Percentiles rank a stretch among this genome's conserved stretches.
phyloP scores from a whole-genome alignment of 2,797 vertebrate genomes.

The Xerus rutilus region DNA sequence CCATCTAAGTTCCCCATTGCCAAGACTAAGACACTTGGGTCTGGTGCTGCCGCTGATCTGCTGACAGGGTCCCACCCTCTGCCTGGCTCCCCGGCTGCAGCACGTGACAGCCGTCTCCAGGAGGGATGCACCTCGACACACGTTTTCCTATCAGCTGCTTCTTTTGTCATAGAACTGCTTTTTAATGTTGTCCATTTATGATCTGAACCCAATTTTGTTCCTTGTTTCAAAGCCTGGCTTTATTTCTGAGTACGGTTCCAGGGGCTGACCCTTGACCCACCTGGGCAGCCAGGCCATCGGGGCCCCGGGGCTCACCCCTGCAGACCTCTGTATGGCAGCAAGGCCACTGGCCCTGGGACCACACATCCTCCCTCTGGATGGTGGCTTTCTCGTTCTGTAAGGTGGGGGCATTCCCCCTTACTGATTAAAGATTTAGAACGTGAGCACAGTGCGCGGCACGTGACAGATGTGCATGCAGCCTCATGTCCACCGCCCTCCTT shows the following conservation, averaged over 20 bases:
- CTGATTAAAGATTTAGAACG: neutral
- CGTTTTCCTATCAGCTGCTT: constrained; percentile 70
- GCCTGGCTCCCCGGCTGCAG: neutral
- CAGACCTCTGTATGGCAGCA: neutral
- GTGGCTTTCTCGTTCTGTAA: neutral
- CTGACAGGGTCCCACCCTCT: neutral
- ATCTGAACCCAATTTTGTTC: constrained; percentile 23
- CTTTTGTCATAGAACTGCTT: constrained; percentile 65
- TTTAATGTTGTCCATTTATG: constrained; percentile 49
- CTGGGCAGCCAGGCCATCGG: neutral
- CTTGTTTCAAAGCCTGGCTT: neutral
- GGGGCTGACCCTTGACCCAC: neutral
- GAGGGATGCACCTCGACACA: neutral
- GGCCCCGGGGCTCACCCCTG: neutral
- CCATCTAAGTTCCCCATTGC: neutral
- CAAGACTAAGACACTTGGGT: constrained; percentile 4
- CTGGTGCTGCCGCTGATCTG: constrained; percentile 4
- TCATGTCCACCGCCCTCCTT: neutral
- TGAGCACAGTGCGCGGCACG: neutral
- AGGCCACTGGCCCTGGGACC: neutral
- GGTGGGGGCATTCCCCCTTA: neutral
- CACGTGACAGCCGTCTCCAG: neutral
- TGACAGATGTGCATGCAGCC: neutral
- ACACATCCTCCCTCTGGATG: neutral
- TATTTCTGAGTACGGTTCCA: neutral